A percentile compares a stretch with the other conserved stretches of the same genome.
These are phyloP conservation scores for Habropoda laboriosa DNA, from an alignment of 1,140 invertebrate species.

Conservation along the genomic window DNA sequence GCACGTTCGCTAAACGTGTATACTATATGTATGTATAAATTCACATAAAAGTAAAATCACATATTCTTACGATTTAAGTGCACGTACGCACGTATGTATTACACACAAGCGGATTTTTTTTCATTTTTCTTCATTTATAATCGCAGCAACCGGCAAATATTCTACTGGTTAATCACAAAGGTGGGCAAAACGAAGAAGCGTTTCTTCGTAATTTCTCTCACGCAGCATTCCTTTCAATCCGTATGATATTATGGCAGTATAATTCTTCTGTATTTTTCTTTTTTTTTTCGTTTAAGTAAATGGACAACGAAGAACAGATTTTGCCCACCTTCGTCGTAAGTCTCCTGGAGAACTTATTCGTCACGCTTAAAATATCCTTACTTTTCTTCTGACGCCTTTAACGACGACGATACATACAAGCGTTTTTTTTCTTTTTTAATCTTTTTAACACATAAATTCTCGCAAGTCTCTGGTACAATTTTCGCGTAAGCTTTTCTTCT, in stretches of 20 bases:
- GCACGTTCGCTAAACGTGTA: constrained; percentile 20
- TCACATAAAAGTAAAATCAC: constrained; percentile 65
- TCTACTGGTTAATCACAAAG: constrained; percentile 2
- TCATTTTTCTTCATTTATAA: too few relatives aligned
- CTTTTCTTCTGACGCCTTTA: not conserved
- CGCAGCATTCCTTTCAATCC: not conserved
- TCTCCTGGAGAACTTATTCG: not conserved
- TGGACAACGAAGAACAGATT: not conserved
- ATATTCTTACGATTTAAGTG: constrained; percentile 59
- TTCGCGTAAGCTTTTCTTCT: not conserved
- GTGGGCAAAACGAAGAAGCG: constrained; percentile 30
- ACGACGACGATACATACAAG: constrained; percentile 5
- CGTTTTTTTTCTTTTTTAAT: too few relatives aligned
- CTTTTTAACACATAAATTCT: not conserved
- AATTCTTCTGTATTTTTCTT: too few relatives aligned
- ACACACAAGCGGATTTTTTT: constrained; percentile 39
- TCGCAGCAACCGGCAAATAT: constrained; percentile 20
- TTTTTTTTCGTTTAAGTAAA: not conserved
- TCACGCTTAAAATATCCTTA: not conserved
- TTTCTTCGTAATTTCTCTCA: not conserved
- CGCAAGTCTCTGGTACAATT: not conserved
- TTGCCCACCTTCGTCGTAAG: constrained; percentile 6
- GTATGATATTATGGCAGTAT: too few relatives aligned
- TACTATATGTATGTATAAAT: constrained; percentile 36
- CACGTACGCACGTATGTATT: constrained; percentile 30